These are phyloP conservation scores for Ammodytes marinus DNA, from an alignment of 2,113 vertebrate genomes.

Conservation along the genomic window DNA sequence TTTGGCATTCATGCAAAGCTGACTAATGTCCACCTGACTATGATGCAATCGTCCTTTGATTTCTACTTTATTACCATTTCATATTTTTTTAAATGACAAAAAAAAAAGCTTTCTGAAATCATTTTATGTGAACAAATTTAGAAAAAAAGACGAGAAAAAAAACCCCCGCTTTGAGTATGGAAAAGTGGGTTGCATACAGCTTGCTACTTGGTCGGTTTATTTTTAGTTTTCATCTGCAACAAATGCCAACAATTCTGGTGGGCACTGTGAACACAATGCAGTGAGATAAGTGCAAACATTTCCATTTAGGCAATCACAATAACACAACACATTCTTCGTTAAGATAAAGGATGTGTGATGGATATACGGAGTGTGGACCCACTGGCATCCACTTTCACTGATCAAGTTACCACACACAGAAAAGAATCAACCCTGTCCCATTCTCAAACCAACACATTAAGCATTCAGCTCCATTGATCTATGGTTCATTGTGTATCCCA, in stretches of 20 bases:
- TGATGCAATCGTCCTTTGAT: background rate
- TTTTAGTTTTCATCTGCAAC: constrained; percentile 51
- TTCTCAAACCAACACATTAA: constrained; percentile 34
- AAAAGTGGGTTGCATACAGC: constrained; percentile 31
- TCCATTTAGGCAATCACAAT: constrained; percentile 40
- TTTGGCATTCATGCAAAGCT: constrained; percentile 66
- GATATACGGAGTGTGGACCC: constrained; percentile 20
- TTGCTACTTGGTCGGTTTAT: constrained; percentile 52
- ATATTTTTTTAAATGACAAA: constrained; percentile 1
- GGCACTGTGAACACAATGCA: constrained; percentile 37
- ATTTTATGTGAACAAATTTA: background rate
- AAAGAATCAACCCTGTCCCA: constrained; percentile 12
- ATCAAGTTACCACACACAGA: constrained; percentile 12
- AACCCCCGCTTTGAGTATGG: background rate
- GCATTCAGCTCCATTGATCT: constrained; percentile 2
- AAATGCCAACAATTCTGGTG: constrained; percentile 67
- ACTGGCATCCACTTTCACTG: constrained; percentile 28
- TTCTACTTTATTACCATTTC: background rate
- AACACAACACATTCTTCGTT: constrained; percentile 34
- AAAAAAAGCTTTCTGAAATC: background rate
- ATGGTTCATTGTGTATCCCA: constrained; percentile 42
- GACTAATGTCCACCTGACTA: background rate
- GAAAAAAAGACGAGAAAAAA: background rate
- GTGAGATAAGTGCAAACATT: constrained; percentile 57
- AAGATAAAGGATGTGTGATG: constrained; percentile 30